Conservation (phyloP, 2,113 vertebrate species). For the Rhinolophus ferrumequinum region DNA sequence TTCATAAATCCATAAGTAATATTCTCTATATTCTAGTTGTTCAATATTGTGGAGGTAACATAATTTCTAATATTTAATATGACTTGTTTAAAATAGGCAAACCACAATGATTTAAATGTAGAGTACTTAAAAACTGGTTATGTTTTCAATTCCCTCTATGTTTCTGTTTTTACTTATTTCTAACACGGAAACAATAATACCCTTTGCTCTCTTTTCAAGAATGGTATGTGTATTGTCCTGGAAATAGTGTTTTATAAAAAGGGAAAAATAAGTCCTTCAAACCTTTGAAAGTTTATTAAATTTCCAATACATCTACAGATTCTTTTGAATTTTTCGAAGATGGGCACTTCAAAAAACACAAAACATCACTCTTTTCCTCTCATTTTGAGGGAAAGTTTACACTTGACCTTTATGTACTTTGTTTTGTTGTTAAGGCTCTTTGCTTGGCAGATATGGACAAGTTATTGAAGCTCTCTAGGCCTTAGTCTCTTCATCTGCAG, state of each 20-base stretch:
- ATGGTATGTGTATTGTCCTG: background rate
- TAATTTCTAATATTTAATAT: background rate
- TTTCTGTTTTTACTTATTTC: slow-evolving; percentile 34
- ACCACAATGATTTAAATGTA: background rate
- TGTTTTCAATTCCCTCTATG: background rate
- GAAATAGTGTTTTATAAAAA: background rate
- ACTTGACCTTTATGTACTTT: background rate
- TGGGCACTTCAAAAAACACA: background rate
- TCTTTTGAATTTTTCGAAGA: slow-evolving; percentile 32
- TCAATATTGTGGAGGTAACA: background rate
- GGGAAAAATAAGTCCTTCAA: background rate
- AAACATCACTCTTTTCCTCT: background rate
- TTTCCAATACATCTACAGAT: slow-evolving; percentile 21
- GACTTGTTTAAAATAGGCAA: slow-evolving; percentile 20
- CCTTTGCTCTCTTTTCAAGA: slow-evolving; percentile 13
- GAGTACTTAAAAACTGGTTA: slow-evolving; percentile 4
- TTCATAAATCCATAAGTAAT: background rate
- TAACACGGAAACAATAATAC: slow-evolving; percentile 23
- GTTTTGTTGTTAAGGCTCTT: background rate
- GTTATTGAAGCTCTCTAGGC: background rate
- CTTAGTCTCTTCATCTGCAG: background rate
- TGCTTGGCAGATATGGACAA: background rate
- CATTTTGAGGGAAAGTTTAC: background rate
- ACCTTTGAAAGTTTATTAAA: background rate
- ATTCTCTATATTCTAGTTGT: background rate